Percentiles rank a stretch among this genome's conserved stretches.
Conservation (phyloP, 2,888 invertebrate genomes). For the Orthosia cruda region DNA sequence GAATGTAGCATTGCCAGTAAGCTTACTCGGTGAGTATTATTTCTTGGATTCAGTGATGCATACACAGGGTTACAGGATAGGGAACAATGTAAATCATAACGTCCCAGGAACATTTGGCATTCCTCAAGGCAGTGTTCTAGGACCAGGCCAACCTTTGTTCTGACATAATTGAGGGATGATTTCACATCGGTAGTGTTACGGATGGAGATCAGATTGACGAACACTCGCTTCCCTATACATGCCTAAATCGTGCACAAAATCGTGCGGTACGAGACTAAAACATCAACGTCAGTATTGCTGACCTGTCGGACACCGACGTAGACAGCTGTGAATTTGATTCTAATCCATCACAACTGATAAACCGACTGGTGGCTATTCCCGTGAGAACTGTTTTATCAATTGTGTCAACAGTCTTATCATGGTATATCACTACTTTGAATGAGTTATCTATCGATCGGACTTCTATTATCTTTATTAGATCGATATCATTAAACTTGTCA, state of each 20-base stretch:
- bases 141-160: background rate
- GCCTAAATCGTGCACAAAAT: background rate
- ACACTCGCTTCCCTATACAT: too few relatives aligned
- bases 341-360: slow-evolving; percentile 13
- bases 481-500: slow-evolving; percentile 3
- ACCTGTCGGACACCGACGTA: background rate
- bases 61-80: background rate
- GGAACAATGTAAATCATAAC: background rate
- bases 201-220: background rate
- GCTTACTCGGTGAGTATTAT: background rate
- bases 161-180: too few relatives aligned
- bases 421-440: slow-evolving; percentile 7
- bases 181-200: background rate
- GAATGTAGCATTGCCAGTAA: background rate
- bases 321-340: background rate
- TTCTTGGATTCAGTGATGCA: background rate
- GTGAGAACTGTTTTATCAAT: slow-evolving; percentile 38
- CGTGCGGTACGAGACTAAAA: background rate
- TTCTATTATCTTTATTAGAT: slow-evolving; percentile 2
- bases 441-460: slow-evolving; percentile 20
- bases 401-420: slow-evolving; percentile 17
- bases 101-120: background rate
- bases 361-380: slow-evolving; percentile 1
- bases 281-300: background rate
- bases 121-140: background rate